phyloP scores from a whole-genome alignment of 2,113 vertebrate genomes.

The Notechis scutatus region DNA sequence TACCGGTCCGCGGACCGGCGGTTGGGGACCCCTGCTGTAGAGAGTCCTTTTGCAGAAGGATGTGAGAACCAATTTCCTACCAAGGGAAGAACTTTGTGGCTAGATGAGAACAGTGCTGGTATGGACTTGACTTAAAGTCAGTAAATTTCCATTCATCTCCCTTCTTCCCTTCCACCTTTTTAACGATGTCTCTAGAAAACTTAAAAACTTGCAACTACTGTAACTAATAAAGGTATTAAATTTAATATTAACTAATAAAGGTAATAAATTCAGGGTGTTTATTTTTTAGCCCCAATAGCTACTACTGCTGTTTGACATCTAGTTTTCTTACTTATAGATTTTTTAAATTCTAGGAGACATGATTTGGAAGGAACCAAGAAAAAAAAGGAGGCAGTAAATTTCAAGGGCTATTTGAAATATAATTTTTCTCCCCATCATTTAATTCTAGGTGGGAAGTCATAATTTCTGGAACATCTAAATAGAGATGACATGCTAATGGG shows the following conservation, averaged over 20 bases:
- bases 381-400: neutral
- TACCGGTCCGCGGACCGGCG: too few relatives aligned
- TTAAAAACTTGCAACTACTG: neutral
- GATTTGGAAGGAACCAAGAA: neutral
- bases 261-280: neutral
- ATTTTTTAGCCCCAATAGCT: neutral
- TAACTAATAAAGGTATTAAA: neutral
- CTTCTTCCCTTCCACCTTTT: neutral
- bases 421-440: neutral
- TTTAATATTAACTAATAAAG: neutral
- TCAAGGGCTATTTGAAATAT: neutral
- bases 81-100: neutral
- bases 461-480: neutral
- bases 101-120: neutral
- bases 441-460: neutral
- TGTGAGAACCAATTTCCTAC: neutral
- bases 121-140: neutral
- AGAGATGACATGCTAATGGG: neutral
- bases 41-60: neutral
- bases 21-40: too few relatives aligned
- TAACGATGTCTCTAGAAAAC: neutral
- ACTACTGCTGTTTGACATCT: neutral
- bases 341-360: neutral
- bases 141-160: neutral
- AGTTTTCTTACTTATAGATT: neutral